These are phyloP conservation scores for Poeciliopsis turrubarensis DNA, from an alignment of 2,113 vertebrate genomes.

Conservation along the genomic window DNA sequence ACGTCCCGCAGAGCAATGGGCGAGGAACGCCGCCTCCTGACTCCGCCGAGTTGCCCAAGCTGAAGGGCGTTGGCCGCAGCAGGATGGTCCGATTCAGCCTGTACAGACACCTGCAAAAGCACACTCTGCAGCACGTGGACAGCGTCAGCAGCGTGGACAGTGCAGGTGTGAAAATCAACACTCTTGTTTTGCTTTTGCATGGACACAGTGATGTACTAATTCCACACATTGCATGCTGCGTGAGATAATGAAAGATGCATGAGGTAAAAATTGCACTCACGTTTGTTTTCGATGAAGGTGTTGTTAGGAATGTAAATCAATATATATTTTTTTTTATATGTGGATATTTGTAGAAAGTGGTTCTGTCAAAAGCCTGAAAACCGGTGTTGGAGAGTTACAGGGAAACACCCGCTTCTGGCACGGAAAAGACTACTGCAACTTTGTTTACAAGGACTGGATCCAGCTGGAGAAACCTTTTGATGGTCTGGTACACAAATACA, in stretches of 20 bases:
- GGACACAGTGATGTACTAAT: neutral
- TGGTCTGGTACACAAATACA: slow-evolving; percentile 47
- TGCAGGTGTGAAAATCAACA: slow-evolving; percentile 55
- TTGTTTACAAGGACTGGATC: slow-evolving; percentile 96
- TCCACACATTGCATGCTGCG: neutral
- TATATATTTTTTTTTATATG: neutral
- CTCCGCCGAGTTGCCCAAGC: slow-evolving; percentile 78
- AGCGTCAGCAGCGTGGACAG: slow-evolving; percentile 91
- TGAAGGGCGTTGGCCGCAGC: slow-evolving; percentile 87
- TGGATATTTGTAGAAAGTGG: slow-evolving; percentile 79
- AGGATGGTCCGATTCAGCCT: slow-evolving; percentile 88
- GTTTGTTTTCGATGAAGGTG: neutral
- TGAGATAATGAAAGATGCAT: neutral
- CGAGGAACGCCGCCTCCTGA: slow-evolving; percentile 51
- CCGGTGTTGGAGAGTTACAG: slow-evolving; percentile 88
- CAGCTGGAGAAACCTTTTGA: slow-evolving; percentile 86
- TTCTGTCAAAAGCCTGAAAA: slow-evolving; percentile 88
- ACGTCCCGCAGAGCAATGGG: slow-evolving; percentile 50
- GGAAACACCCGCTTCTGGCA: slow-evolving; percentile 97
- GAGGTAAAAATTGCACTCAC: neutral
- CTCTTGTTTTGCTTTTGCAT: neutral
- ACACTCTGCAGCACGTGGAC: slow-evolving; percentile 82
- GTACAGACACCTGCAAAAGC: slow-evolving; percentile 87
- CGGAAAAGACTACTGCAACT: slow-evolving; percentile 98
- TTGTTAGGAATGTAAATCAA: neutral